Base-by-base conservation (phyloP, 2,797 vertebrate species). In the Atherinosoma microstoma region DNA sequence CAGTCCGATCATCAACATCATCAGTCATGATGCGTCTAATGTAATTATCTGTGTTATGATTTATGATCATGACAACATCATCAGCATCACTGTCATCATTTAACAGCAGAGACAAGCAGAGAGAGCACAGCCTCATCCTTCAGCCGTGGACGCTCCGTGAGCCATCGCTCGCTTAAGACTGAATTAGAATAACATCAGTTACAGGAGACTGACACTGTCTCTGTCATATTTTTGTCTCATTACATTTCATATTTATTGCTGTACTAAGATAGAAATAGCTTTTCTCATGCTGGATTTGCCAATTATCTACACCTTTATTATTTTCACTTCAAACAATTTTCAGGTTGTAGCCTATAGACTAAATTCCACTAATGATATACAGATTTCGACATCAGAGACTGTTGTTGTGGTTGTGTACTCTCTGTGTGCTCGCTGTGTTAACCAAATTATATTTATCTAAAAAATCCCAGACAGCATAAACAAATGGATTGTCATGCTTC, bases 1-100 rank as follows among this genome's bases (percentile, higher is more conserved):
- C 59, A 29, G 56, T 66, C 59, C 3, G 40, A 70, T 82, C 67
- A 53, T 64, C 62, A 69, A 57, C 77, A 84, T 63, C 82, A 80
- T 89, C 73, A 61, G 64, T 86, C 80, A 75, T 0, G 0, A 24
- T 10, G 49, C 4, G 24, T 73, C 20, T 79, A 61, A 83, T 69
- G 7, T 34, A 77, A 82, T 87, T 69, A 79, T 58, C 60, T 59
- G 45, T 15, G 32, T 61, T 34, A 2, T 87, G 84, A 87, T 89
- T 84, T 67, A 85, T 49, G 62, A 65, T 64, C 42, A 35, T 61
- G 36, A 53, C 57, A 70, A 42, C 67, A 63, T 72, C 72, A 60
- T 80, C 67, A 66, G 53, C 65, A 20, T 73, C 73, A 24, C 38
- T 13, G 22, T 63, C 70, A 64, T 62, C 24, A 22, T 69, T 77